Evolutionary conservation across 2,113 vertebrate species (phyloP), one percentile per base, ranked within the genome.

Genomic region (Lophura nycthemera): DNA sequence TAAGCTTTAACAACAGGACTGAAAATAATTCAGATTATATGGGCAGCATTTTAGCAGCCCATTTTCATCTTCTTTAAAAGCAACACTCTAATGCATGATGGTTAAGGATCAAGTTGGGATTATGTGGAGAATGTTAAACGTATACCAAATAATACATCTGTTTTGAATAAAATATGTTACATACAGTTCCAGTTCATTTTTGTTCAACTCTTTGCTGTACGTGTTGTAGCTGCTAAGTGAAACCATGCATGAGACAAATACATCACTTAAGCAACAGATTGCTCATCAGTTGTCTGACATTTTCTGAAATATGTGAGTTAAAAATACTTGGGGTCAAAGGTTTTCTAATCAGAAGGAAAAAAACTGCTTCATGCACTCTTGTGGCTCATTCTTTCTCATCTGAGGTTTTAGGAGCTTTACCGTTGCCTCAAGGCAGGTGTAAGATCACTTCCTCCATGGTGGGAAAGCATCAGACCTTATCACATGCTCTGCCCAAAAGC

Each of bases 31-130:
- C 91, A 94, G 94, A 95, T 97, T 95, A 97, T 95, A 95, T 88
- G 52, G 85, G 85, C 93, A 95, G 91, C 93, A 95, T 95, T 97
- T 96, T 97, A 96, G 94, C 95, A 95, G 91, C 96, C 94, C 94
- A 95, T 97, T 95, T 95, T 96, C 94, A 94, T 97, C 95, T 95
- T 86, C 93, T 95, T 95, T 95, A 95, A 97, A 95, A 97, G 93
- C 88, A 95, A 91, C 95, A 75, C 69, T 93, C 82, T 95, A 96
- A 91, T 86, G 83, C 85, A 90, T 65, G 95, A 95, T 94, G 85
- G 91, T 95, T 96, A 96, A 88, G 88, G 95, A 96, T 95, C 96
- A 92, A 96, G 88, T 94, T 95, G 73, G 95, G 96, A 95, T 96
- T 95, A 95, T 81, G 88, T 86, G 88, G 88, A 95, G 91, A 95